Evolutionary conservation across 30 jellyfish, hydroid and myxozoan species (phyloP).

Genomic region (Hydractinia echinata): DNA sequence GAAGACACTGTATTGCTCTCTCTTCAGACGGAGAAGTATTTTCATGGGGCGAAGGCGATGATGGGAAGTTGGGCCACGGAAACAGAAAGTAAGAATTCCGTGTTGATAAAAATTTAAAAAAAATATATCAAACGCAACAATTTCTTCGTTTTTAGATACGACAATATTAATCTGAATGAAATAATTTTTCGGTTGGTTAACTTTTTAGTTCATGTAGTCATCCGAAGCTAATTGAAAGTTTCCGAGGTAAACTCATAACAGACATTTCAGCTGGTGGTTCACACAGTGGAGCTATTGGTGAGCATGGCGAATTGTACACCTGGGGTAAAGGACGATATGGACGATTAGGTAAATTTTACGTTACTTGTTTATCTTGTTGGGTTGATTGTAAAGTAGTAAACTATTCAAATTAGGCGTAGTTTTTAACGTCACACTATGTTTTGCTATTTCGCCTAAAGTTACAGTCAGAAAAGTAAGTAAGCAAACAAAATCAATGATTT

Average conservation of each 20-base stretch:
- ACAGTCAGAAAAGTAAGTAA: too few species aligned
- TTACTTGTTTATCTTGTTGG: neutral
- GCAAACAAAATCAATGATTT: too few species aligned
- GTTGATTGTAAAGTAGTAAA: neutral
- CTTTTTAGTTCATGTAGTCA: slow-evolving; percentile 50
- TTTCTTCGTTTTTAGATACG: too few species aligned
- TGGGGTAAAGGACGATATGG: slow-evolving; percentile 98
- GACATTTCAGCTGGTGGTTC: slow-evolving; percentile 85
- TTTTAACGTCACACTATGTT: neutral
- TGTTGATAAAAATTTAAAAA: too few species aligned
- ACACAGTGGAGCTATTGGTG: slow-evolving; percentile 85
- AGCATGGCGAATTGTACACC: slow-evolving; percentile 66
- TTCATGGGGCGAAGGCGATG: slow-evolving; percentile 99
- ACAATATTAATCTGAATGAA: neutral
- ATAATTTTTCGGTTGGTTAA: neutral
- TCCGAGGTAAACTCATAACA: slow-evolving; percentile 53
- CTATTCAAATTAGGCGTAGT: too few species aligned
- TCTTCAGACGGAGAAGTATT: slow-evolving; percentile 92
- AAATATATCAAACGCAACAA: too few species aligned
- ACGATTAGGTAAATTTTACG: slow-evolving; percentile 51
- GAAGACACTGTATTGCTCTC: slow-evolving; percentile 91
- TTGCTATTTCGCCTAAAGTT: neutral
- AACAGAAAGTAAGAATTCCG: slow-evolving; percentile 84
- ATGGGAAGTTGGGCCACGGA: slow-evolving; percentile 96
- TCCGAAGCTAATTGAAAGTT: slow-evolving; percentile 67